A percentile compares a stretch with the other conserved stretches of the same genome.
Conservation (phyloP, 1,140 invertebrate species). For the Calephelis nemesis region DNA sequence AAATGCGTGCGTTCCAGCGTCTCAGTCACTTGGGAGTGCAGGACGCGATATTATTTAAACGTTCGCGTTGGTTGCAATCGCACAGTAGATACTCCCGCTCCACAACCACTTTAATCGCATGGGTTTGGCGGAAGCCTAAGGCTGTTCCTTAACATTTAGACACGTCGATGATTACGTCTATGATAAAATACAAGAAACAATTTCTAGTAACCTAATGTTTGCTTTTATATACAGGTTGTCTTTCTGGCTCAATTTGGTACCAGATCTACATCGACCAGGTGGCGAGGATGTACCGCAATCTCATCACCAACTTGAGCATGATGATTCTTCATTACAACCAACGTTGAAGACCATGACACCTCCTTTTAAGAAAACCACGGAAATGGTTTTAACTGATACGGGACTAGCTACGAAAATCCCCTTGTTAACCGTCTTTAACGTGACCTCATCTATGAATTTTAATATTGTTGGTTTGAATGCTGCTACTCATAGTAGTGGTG, state of each 20-base stretch:
- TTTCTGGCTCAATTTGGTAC: slow-evolving; percentile 97
- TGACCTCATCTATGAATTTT: slow-evolving; percentile 67
- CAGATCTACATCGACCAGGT: slow-evolving; percentile 94
- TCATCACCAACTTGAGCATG: slow-evolving; percentile 92
- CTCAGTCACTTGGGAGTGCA: no score
- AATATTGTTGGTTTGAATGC: slow-evolving; percentile 61
- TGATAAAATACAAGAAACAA: not conserved
- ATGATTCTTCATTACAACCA: slow-evolving; percentile 78
- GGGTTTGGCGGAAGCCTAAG: no score
- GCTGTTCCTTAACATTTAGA: no score
- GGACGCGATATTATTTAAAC: no score
- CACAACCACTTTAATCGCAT: no score
- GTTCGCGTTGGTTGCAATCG: no score
- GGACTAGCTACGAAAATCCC: slow-evolving; percentile 66
- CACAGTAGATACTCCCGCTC: no score
- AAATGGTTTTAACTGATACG: slow-evolving; percentile 71
- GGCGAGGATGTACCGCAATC: slow-evolving; percentile 90
- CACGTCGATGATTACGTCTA: slow-evolving; percentile 65
- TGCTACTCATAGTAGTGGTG: slow-evolving; percentile 49
- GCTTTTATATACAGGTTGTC: slow-evolving; percentile 84
- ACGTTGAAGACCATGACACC: slow-evolving; percentile 79
- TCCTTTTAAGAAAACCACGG: slow-evolving; percentile 77
- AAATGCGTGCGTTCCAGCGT: no score
- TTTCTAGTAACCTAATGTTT: not conserved
- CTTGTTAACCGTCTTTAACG: slow-evolving; percentile 63